These are phyloP conservation scores for Aphidius ervi DNA, from an alignment of 1,140 invertebrate genomes.

Conservation along the genomic window DNA sequence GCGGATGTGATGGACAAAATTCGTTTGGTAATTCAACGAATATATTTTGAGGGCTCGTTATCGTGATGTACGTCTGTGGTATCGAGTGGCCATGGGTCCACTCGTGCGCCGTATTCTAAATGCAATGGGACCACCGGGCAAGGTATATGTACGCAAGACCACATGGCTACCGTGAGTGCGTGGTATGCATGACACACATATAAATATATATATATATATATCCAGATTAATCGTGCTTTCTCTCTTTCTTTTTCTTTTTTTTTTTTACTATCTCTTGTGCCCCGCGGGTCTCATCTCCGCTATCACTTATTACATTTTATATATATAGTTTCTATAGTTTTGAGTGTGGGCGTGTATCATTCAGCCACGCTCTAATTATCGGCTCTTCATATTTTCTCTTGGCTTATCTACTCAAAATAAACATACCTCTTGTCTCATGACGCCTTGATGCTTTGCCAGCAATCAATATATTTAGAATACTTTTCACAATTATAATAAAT, in stretches of 20 bases:
- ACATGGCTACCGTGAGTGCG: slow-evolving; percentile 21
- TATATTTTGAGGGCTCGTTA: slow-evolving; percentile 20
- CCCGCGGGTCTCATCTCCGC: slow-evolving; percentile 8
- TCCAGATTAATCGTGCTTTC: slow-evolving; percentile 6
- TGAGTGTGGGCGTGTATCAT: slow-evolving; percentile 18
- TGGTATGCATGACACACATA: slow-evolving; percentile 14
- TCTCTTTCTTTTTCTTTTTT: background rate
- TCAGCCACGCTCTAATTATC: slow-evolving; percentile 22
- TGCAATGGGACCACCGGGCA: slow-evolving; percentile 26
- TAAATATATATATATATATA: background rate
- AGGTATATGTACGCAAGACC: slow-evolving; percentile 14
- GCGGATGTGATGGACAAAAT: no score
- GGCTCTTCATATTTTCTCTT: slow-evolving; percentile 16
- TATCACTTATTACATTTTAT: slow-evolving; percentile 7
- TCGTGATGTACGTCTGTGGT: slow-evolving; percentile 19
- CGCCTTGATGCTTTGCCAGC: no score
- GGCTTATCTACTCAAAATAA: background rate
- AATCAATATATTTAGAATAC: no score
- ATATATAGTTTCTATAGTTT: slow-evolving; percentile 14
- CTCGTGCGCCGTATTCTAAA: slow-evolving; percentile 22
- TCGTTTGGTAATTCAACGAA: no score
- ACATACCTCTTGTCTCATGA: no score
- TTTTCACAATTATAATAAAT: no score
- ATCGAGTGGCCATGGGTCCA: slow-evolving; percentile 20
- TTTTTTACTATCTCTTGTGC: background rate